Conservation (phyloP, 2,113 vertebrate species). For the Serinus canaria region DNA sequence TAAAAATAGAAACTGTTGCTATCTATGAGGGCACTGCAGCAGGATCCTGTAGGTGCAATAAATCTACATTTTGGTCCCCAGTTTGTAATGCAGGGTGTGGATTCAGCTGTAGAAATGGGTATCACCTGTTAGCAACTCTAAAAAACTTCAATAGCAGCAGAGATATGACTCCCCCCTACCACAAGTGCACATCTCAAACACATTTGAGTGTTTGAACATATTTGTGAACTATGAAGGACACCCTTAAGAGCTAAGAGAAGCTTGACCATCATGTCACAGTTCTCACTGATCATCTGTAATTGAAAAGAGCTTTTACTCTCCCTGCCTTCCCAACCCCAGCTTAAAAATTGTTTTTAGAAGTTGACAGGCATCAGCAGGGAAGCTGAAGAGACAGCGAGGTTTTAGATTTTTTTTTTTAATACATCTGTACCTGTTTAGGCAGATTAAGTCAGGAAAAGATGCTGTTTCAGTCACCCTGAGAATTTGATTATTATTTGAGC, state of each 20-base stretch:
- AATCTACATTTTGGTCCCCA: not conserved
- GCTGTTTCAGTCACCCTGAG: constrained; percentile 65
- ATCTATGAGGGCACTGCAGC: not conserved
- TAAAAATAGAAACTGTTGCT: constrained; percentile 33
- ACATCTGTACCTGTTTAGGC: constrained; percentile 80
- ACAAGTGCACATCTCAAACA: not conserved
- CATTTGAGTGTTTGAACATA: not conserved
- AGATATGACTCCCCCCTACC: not conserved
- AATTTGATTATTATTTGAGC: constrained; percentile 70
- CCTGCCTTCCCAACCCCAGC: constrained; percentile 19
- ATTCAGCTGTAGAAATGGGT: not conserved
- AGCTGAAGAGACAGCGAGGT: constrained; percentile 63
- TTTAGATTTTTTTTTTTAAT: constrained; percentile 60
- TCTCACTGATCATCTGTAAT: constrained; percentile 80
- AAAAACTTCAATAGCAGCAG: not conserved
- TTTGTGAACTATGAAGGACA: constrained; percentile 36
- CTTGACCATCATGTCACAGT: constrained; percentile 71
- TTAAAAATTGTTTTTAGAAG: constrained; percentile 76
- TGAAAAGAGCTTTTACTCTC: constrained; percentile 76
- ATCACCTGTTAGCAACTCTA: not conserved
- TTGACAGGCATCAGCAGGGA: constrained; percentile 84
- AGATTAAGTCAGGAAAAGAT: constrained; percentile 73
- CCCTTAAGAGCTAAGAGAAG: constrained; percentile 63
- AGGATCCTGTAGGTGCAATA: not conserved
- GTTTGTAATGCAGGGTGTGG: not conserved